phyloP scores from a whole-genome alignment of 2,797 vertebrate species.

The Ibycter americanus region DNA sequence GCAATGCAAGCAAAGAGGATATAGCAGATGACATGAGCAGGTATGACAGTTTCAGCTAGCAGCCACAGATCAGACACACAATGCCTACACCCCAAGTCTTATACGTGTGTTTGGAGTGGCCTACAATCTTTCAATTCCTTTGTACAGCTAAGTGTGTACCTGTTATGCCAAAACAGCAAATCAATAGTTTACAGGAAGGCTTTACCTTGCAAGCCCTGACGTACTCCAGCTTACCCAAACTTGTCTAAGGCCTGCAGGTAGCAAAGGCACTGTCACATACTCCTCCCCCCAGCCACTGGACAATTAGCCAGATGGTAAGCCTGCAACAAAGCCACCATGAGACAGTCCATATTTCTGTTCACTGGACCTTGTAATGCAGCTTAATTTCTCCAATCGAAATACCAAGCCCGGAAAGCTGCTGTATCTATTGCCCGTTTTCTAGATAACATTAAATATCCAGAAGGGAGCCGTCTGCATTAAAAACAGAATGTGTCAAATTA shows the following conservation, averaged over 20 bases:
- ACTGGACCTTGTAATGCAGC: slow-evolving; percentile 50
- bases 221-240: background rate
- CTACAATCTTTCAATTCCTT: background rate
- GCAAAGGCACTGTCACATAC: background rate
- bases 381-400: slow-evolving; percentile 68
- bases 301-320: slow-evolving; percentile 40
- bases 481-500: slow-evolving; percentile 53
- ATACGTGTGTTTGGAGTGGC: background rate
- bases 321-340: slow-evolving; percentile 42
- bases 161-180: background rate
- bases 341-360: slow-evolving; percentile 29
- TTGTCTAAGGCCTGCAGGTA: background rate
- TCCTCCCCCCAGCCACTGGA: accelerated
- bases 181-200: background rate
- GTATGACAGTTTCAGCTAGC: background rate
- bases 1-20: background rate
- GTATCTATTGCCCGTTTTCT: slow-evolving; percentile 26
- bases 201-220: background rate
- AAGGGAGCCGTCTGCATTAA: slow-evolving; percentile 40
- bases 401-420: slow-evolving; percentile 52
- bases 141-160: background rate
- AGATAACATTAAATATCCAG: slow-evolving; percentile 24
- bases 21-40: background rate
- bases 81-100: background rate
- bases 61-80: background rate